Evolutionary conservation across 2,888 invertebrate species (phyloP), one percentile per base, ranked within the genome.

Genomic region (Drosophila nr. perissopoda): DNA sequence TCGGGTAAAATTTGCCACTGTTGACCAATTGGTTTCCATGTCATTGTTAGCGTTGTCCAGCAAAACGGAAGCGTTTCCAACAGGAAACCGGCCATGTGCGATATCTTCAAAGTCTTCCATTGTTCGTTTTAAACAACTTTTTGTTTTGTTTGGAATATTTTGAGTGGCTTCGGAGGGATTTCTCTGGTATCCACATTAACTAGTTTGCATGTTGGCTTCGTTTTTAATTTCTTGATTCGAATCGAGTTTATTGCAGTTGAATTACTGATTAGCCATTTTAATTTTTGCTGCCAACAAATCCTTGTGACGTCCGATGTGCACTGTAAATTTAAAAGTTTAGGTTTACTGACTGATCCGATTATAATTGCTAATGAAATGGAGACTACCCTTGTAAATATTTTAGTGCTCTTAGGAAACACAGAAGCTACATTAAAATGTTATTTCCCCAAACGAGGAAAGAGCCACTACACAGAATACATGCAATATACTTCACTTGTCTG

Each of bases 1-100:
- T 5, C 87, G 79, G 5, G 81, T 79, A 18, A 88, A 59, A 40
- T 88, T 88, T 13, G 68, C 60, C 34, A 74, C 40, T 10, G 77
- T 60, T 0, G 87, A 74, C 87, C 82, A 87, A 21, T 76, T 83
- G 46, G 64, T 69, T 5, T 68, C 59, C 51, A 58, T 57, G 7
- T 79, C 85, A 31, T 65, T 76, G 2, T 54, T 36, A 2, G 59
- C 18, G 18, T 58, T 78, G 2, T 76, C 68, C 29, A 66, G 49
- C 31, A 53, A 42, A 7, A 46, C 27, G 8, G 64, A 49, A 1
- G 27, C 38, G 42, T 59, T 66, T 58, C 25, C 56, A 0, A 49
- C 40, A 6, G 66, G 29, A 54, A 80, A 7, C 21, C 66, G 60
- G 18, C 40, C 38, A 58, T 71, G 51, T 6, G 36, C 0, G 4